phyloP scores from a whole-genome alignment of 2,797 vertebrate species.

The Zenarchopterus dispar region DNA sequence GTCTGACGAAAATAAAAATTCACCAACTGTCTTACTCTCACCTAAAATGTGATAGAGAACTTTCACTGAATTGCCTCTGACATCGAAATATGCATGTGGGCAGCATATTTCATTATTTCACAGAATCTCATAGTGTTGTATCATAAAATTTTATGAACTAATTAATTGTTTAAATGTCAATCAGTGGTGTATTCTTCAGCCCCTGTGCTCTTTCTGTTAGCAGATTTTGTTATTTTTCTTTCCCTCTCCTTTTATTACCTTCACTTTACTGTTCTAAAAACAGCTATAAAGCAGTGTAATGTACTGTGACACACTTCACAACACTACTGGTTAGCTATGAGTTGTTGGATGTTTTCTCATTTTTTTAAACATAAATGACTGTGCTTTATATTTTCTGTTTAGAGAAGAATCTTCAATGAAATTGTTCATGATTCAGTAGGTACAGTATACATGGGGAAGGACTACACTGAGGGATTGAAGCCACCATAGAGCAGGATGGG shows the following conservation, averaged over 20 bases:
- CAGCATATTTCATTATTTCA: slow-evolving; percentile 59
- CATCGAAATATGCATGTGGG: slow-evolving; percentile 31
- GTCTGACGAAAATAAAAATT: slow-evolving; percentile 27
- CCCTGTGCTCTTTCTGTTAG: slow-evolving; percentile 43
- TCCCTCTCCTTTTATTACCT: slow-evolving; percentile 31
- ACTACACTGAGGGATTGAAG: too few relatives aligned
- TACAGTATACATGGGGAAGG: too few relatives aligned
- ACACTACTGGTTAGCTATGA: too few relatives aligned
- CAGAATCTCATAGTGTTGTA: slow-evolving; percentile 33
- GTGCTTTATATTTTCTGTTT: too few relatives aligned
- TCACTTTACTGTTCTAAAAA: slow-evolving; percentile 21
- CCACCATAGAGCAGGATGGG: too few relatives aligned
- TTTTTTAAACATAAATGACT: too few relatives aligned
- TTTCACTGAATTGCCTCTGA: slow-evolving; percentile 29
- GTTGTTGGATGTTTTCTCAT: too few relatives aligned
- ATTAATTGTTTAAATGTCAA: slow-evolving; percentile 67
- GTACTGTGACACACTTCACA: too few relatives aligned
- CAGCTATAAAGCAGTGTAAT: neutral
- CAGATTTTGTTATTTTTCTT: slow-evolving; percentile 49
- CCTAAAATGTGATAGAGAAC: slow-evolving; percentile 18
- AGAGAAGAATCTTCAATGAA: too few relatives aligned
- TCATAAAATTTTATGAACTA: slow-evolving; percentile 58
- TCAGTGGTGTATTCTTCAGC: slow-evolving; percentile 39
- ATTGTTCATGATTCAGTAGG: too few relatives aligned
- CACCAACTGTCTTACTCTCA: slow-evolving; percentile 16